Evolutionary conservation across 2,797 vertebrate genomes (phyloP), one percentile per base, ranked within the genome.

Genomic region (Anomalospiza imberbis): DNA sequence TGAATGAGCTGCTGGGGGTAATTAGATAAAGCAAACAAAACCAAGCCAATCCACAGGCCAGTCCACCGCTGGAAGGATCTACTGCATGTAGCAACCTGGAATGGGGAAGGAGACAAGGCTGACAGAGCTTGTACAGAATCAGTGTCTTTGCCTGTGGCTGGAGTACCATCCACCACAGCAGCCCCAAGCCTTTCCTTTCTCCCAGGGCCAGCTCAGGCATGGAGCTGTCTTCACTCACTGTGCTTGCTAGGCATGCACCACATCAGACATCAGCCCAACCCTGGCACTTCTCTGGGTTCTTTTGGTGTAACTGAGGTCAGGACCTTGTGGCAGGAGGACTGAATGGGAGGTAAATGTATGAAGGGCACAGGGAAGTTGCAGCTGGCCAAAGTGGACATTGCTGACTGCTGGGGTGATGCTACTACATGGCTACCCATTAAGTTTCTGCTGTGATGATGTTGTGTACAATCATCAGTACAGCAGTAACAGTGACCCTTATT

Each of bases 171-270:
- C 70, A 40, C 28, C 22, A n/a, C n/a, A 70, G 28, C 47, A 55
- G 12, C 3, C n/a, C 32, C 31, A 54, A 75, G 42, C 19, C n/a
- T 54, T 65, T 61, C 31, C 66, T 40, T 79, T 42, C 60, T 38
- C 31, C 34, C 58, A 68, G 54, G 91, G 17, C 44, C 76, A 50
- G 31, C 36, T 61, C 17, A 48, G 70, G 17, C 2, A 0, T 1
- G 10, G 32, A 50, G 66, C 34, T 40, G 67, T 19, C 36, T 62
- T 80, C 7, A 1, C 19, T 48, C 1, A 0, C 53, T 61, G 13
- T 2, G 29, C 58, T 18, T 0, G 0, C 36, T 38, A 32, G 55
- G 42, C 57, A 2, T 17, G 26, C 21, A 24, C 53, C 36, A 22
- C 9, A 16, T 10, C 25, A 19, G 62, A 19, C 26, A 29, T 32